phyloP scores from a whole-genome alignment of 2,113 vertebrate genomes.

The Nerophis ophidion region DNA sequence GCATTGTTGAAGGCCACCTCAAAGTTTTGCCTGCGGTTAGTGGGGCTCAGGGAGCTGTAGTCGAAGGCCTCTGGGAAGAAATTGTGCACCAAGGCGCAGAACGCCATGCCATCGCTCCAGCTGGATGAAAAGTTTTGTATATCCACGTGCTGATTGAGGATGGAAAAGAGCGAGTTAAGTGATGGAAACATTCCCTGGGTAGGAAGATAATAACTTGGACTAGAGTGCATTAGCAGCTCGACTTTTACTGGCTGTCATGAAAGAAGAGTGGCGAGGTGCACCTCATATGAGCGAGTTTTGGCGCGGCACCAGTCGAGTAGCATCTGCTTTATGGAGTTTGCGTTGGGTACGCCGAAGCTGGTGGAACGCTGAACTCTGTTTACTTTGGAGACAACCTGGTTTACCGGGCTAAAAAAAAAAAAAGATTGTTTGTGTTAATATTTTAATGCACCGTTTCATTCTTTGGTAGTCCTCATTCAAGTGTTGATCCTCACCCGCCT shows the following conservation, averaged over 20 bases:
- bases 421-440: conserved; percentile 21
- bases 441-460: conserved; percentile 34
- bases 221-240: conserved; percentile 3
- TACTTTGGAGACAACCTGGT: conserved; percentile 65
- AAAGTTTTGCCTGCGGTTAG: conserved; percentile 92
- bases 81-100: conserved; percentile 94
- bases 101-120: conserved; percentile 97
- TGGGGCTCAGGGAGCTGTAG: conserved; percentile 84
- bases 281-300: conserved; percentile 93
- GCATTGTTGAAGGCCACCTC: conserved; percentile 92
- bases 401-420: conserved; percentile 64
- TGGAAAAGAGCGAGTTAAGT: not conserved
- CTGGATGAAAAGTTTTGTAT: conserved; percentile 99
- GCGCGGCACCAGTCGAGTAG: conserved; percentile 97
- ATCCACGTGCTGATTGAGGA: conserved; percentile 79
- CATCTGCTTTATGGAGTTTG: conserved; percentile 98
- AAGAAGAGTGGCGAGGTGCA: conserved; percentile 50
- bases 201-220: conserved; percentile 6
- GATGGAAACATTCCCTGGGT: conserved; percentile 11
- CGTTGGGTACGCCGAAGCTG: conserved; percentile 92
- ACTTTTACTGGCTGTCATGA: conserved; percentile 8
- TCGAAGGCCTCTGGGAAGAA: conserved; percentile 97
- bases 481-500: conserved; percentile 70
- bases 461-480: conserved; percentile 22
- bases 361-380: conserved; percentile 84